Base-by-base conservation (phyloP, 2,113 vertebrate genomes). In the Menura novaehollandiae region DNA sequence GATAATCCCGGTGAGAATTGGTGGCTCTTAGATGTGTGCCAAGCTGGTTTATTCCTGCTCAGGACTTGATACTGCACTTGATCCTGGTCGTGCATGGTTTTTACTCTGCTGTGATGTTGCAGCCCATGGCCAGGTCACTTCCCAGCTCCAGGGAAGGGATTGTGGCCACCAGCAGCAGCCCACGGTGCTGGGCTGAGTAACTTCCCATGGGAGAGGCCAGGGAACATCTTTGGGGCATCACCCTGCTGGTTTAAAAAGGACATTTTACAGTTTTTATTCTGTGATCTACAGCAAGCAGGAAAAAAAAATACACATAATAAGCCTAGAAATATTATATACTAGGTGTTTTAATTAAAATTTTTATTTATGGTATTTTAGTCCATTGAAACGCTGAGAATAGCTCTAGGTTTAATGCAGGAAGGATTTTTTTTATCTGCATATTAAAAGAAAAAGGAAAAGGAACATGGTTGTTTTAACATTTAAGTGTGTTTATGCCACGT, bases 261-360 rank as follows among this genome's bases (percentile, higher is more conserved):
- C 19, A 30, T 76, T 90, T 75, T 68, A 35, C 14, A 47, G 32
- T 28, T 88, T 66, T 63, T 91, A 21, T 24, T 64, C 71, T 75
- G 28, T 78, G 46, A n/a, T 63, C 58, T 79, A 24, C 64, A 53
- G 27, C 35, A 68, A 81, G 35, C 8, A 47, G n/a, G 11, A 72
- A 83, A 66, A 89, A 68, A 47, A 7, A 66, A 6, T 44, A 10
- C 3, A 6, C 10, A 3, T 43, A 83, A 13, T 49, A 93, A 80
- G 18, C 39, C 49, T 12, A 89, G 52, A 72, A 85, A 64, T 39
- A 55, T 52, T 88, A 58, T 37, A 24, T 20, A 35, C 30, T 46
- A 49, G 68, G 19, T 91, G 49, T 89, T 95, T 93, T 96, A 95
- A 97, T 97, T 96, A 94, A 78, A 94, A 30, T 4, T 78, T 91